Base-by-base conservation (phyloP, 1,140 invertebrate species). In the Mycetomoellerius zeteki region DNA sequence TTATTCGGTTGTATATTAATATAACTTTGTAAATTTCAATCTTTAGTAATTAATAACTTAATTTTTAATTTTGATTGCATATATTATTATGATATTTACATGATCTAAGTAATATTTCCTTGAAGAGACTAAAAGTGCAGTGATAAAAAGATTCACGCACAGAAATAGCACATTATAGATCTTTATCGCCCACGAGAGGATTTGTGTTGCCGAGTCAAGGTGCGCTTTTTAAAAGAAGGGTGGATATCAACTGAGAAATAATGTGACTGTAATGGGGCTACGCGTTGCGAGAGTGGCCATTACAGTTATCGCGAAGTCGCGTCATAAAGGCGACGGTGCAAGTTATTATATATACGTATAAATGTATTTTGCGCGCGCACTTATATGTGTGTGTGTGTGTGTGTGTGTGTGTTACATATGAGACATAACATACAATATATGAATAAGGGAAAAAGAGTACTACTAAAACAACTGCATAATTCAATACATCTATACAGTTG, bases 191-290 rank as follows among this genome's bases (percentile, higher is more conserved):
- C 21, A 21, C 76, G 27, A 56, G 21, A 50, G 82, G 60, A 62
- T 33, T 86, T 47, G 67, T 77, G 33, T 52, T 67, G 67, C 54
- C 65, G 73, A 85, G 89, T 90, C 88, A 87, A 89, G 88, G 86
- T 89, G 56, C 47, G 16, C 52, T 73, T 80, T 89, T 78, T 73
- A 86, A 85, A 67, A 67, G 56, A 80, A 71, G 64, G 64, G 56
- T 76, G 78, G 89, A 91, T 91, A 91, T 89, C 87, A 89, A 90
- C 82, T 85, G 85, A 87, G 89, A 91, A 91, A 91, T 91, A 91
- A 87, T 90, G 90, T 91, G 90, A 90, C 87, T 87, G 87, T 91
- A 91, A 91, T 91, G 85, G 89, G 52, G 82, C 89, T 91, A 88
- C 82, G 88, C 73, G 89, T 90, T 87, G 89, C 87, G 87, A 89